These are phyloP conservation scores for Ia io DNA, from an alignment of 2,113 vertebrate genomes.

Conservation along the genomic window DNA sequence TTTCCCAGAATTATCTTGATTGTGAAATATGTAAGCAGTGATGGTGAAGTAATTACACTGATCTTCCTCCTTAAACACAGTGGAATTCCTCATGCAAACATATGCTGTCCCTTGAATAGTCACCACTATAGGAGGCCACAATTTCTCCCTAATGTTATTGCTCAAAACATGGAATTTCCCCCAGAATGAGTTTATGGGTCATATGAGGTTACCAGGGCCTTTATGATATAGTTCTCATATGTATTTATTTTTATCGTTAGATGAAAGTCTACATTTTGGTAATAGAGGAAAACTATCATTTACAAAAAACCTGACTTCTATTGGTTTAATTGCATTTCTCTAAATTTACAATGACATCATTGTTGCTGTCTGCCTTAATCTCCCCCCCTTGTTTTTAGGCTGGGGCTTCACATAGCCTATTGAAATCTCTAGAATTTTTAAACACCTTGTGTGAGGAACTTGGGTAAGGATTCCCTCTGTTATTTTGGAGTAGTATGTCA, in stretches of 20 bases:
- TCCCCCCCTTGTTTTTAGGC: neutral
- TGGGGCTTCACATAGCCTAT: neutral
- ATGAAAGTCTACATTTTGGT: neutral
- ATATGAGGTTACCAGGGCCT: neutral
- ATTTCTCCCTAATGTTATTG: neutral
- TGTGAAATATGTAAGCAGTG: conserved; percentile 23
- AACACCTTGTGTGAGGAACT: conserved; percentile 53
- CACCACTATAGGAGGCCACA: neutral
- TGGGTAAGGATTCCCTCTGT: conserved; percentile 27
- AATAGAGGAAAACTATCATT: conserved; percentile 22
- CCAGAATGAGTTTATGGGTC: neutral
- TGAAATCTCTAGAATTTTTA: conserved; percentile 43
- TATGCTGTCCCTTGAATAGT: neutral
- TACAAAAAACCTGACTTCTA: conserved; percentile 57
- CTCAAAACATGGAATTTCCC: neutral
- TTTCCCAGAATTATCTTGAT: conserved; percentile 29
- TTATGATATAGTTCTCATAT: neutral
- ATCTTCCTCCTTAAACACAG: neutral
- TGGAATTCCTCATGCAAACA: neutral
- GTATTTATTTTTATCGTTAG: conserved; percentile 19
- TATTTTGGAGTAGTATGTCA: neutral
- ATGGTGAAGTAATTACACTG: neutral
- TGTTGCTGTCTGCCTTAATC: conserved; percentile 60
- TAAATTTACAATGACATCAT: conserved; percentile 50
- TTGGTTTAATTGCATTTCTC: conserved; percentile 67